Evolutionary conservation across 2,113 vertebrate genomes (phyloP).

Genomic region (Muscicapa adusta): DNA sequence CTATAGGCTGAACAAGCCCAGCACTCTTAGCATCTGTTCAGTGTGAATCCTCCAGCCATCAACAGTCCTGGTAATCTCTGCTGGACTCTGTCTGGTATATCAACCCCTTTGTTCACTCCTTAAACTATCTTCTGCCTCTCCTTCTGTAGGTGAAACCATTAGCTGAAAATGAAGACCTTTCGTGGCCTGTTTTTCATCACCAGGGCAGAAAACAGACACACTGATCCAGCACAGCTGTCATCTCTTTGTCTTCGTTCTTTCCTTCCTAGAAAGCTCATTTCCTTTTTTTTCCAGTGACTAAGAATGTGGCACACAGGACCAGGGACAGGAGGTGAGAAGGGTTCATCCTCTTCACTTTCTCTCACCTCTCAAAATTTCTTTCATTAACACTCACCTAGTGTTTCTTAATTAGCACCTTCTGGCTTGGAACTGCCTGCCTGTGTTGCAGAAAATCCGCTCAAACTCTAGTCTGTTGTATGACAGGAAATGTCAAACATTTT

Average conservation of each 20-base stretch:
- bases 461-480: neutral
- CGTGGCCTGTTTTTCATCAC: neutral
- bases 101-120: neutral
- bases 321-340: neutral
- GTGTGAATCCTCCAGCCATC: neutral
- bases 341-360: neutral
- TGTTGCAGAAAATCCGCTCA: neutral
- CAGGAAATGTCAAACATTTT: neutral
- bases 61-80: neutral
- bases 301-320: neutral
- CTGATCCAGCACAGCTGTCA: neutral
- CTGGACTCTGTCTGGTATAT: neutral
- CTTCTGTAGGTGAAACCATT: neutral
- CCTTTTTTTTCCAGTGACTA: neutral
- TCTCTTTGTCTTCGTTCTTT: neutral
- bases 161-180: neutral
- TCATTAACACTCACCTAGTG: neutral
- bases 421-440: neutral
- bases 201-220: neutral
- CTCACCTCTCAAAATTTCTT: neutral
- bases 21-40: neutral
- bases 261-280: neutral
- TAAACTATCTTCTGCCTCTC: neutral
- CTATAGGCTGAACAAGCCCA: neutral
- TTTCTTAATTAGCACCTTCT: neutral